Evolutionary conservation across 1,140 invertebrate genomes (phyloP), one percentile per base, ranked within the genome.

Genomic region (Berghia stephanieae): DNA sequence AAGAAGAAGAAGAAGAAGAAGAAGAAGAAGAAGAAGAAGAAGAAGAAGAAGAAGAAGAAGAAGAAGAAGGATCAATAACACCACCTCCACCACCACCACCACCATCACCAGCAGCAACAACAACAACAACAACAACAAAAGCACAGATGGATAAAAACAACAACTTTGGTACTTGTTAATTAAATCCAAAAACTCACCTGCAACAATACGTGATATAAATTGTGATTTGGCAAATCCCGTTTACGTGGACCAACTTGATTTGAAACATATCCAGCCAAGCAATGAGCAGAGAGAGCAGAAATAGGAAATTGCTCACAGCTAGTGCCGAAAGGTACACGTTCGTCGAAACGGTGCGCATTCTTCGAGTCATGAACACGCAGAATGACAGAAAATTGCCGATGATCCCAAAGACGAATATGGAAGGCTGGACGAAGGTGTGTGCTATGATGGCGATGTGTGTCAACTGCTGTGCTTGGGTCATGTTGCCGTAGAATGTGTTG

Each of bases 191-290:
- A n/a, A n/a, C n/a, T n/a, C n/a, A n/a, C n/a, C n/a, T n/a, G n/a
- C n/a, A n/a, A n/a, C n/a, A 79, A 72, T 84, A 85, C 3, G 81
- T 82, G 21, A 83, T 34, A 66, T 84, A 88, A 34, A 86, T 72
- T 8, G 83, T 72, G 10, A 81, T 63, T 71, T 88, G 85, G 71
- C 86, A 88, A 21, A 82, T 76, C 13, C 82, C 85, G 13, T 78
- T 31, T 5, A 43, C 38, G 52, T 74, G 13, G 43, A 74, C 57
- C 13, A 34, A 27, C 3, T 43, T 6, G 3, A 74, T 34, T 13
- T 74, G 5, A 2, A 74, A 31, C 8, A 43, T n/a, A 27, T 38
- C 40, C 18, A 60, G 40, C 69, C 60, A 75, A 27, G 46, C 44
- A 16, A 75, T 27, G 44, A 77, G 57, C 2, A 52, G 34, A 6